Conservation (phyloP, 2,888 invertebrate genomes). For the Lysandra bellargus region DNA sequence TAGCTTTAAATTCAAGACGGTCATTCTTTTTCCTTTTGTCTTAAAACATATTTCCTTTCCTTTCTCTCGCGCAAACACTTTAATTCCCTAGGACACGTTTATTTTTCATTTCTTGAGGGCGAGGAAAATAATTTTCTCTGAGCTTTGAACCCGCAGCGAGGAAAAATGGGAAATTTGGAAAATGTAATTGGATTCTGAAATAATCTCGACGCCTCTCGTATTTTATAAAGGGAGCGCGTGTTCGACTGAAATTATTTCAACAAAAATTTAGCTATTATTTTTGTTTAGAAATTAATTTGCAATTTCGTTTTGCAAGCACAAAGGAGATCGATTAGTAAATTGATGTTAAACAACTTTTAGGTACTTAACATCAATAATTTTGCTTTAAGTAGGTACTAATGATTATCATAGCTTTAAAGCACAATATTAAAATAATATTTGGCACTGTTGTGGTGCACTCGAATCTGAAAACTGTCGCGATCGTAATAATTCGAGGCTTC, state of each 20-base stretch:
- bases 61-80: conserved; percentile 53
- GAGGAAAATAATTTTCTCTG: conserved; percentile 77
- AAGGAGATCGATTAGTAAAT: neutral
- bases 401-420: no score
- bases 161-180: conserved; percentile 75
- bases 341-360: no score
- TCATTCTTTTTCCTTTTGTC: conserved; percentile 46
- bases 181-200: conserved; percentile 78
- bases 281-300: conserved; percentile 2
- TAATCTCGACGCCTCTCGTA: conserved; percentile 71
- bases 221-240: conserved; percentile 61
- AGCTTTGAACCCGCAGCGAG: conserved; percentile 75
- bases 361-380: neutral
- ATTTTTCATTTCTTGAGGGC: conserved; percentile 76
- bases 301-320: neutral
- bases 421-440: no score
- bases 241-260: conserved; percentile 55
- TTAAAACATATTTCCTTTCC: conserved; percentile 45
- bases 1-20: conserved; percentile 31
- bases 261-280: neutral
- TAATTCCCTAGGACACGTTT: conserved; percentile 59
- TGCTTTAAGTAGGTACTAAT: no score
- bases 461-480: no score
- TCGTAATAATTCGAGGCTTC: no score
- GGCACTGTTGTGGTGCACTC: no score